Evolutionary conservation across 2,797 vertebrate species (phyloP).

Genomic region (Microctenopoma lineatum): DNA sequence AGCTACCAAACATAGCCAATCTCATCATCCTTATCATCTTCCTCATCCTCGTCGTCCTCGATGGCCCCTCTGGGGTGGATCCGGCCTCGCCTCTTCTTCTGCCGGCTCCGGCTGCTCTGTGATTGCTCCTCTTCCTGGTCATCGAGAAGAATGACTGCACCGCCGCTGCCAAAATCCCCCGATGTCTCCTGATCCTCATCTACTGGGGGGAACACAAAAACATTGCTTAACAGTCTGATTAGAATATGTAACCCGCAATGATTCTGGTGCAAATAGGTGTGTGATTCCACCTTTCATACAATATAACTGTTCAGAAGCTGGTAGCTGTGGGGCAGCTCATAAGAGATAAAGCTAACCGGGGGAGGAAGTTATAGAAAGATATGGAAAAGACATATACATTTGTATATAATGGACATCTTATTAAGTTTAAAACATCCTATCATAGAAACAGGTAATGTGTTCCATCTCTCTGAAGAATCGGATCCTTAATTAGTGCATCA

Average conservation of each 20-base stretch:
- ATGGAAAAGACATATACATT: no score
- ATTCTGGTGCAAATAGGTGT: neutral
- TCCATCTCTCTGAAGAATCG: no score
- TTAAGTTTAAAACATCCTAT: no score
- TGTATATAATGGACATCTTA: no score
- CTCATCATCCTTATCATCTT: slow-evolving; percentile 96
- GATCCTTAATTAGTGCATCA: no score
- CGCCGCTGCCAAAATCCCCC: slow-evolving; percentile 95
- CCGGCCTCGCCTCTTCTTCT: slow-evolving; percentile 88
- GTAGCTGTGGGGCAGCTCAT: neutral
- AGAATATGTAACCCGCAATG: neutral
- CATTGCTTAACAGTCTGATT: neutral
- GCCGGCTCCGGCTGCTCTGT: slow-evolving; percentile 77
- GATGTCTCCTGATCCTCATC: slow-evolving; percentile 96
- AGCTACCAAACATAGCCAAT: slow-evolving; percentile 97
- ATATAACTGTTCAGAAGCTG: no score
- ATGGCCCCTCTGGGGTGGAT: slow-evolving; percentile 89
- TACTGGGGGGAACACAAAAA: slow-evolving; percentile 56
- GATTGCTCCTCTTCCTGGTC: slow-evolving; percentile 90
- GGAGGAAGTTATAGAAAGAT: no score
- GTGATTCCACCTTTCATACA: neutral
- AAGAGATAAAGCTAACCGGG: neutral
- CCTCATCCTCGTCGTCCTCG: slow-evolving; percentile 94
- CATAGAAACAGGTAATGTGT: no score
- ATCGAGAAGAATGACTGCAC: slow-evolving; percentile 88